Conservation (phyloP, 2,888 invertebrate genomes). For the Schrankia costaestrigalis region DNA sequence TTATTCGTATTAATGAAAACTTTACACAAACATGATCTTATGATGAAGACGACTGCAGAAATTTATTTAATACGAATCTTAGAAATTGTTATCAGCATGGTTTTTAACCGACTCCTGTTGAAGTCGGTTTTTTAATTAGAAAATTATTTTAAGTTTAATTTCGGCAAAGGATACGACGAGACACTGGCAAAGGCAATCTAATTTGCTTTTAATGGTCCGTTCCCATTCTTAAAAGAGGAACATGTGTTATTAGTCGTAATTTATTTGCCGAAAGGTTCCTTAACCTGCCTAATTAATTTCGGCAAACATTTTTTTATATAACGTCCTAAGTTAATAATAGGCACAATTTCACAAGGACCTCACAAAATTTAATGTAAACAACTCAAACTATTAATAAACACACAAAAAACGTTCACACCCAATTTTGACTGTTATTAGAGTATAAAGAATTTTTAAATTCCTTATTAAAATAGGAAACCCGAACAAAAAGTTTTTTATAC, state of each 20-base stretch:
- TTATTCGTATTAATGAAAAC: too few relatives aligned
- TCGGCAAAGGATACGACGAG: constrained; percentile 4
- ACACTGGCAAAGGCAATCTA: constrained; percentile 20
- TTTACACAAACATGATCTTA: too few relatives aligned
- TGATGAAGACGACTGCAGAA: too few relatives aligned
- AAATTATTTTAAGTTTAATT: neutral
- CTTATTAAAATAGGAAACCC: constrained; percentile 62
- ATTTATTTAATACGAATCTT: too few relatives aligned
- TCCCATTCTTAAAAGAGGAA: constrained; percentile 25
- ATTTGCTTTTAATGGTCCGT: constrained; percentile 30
- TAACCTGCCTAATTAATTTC: constrained; percentile 24
- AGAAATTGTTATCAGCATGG: too few relatives aligned
- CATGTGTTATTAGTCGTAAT: constrained; percentile 29
- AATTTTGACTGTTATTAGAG: constrained; percentile 54
- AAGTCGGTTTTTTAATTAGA: too few relatives aligned
- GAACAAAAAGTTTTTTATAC: constrained; percentile 50
- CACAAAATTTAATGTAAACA: constrained; percentile 49
- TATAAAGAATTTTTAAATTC: constrained; percentile 52
- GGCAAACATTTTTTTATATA: constrained; percentile 27
- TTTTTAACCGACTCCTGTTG: too few relatives aligned
- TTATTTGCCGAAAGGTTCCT: constrained; percentile 27
- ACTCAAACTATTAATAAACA: constrained; percentile 44
- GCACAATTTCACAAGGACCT: constrained; percentile 32
- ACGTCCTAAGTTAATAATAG: constrained; percentile 15
- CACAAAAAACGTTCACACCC: constrained; percentile 61